Conservation (phyloP, 2,888 invertebrate genomes). For the Epinotia nisella region DNA sequence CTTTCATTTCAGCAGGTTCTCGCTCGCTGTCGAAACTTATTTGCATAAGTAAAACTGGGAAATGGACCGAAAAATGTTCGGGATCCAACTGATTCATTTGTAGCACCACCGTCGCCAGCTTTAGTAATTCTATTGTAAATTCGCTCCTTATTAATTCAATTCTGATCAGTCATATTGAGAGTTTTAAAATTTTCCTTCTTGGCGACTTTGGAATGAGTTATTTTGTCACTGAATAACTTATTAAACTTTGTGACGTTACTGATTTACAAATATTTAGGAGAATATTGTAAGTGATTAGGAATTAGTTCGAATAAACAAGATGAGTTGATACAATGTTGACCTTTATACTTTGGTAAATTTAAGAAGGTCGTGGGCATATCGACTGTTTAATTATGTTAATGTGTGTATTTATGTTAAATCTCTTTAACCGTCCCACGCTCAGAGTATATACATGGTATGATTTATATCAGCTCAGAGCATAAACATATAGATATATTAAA, state of each 20-base stretch:
- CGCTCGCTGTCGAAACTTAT: conserved; percentile 75
- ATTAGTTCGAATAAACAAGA: too few relatives aligned
- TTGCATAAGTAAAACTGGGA: conserved; percentile 78
- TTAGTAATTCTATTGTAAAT: conserved; percentile 52
- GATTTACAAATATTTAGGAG: not conserved
- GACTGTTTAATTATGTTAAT: too few relatives aligned
- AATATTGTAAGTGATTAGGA: not conserved
- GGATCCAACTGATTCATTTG: conserved; percentile 53
- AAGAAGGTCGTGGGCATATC: too few relatives aligned
- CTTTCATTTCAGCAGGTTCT: conserved; percentile 71
- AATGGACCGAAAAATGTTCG: conserved; percentile 74
- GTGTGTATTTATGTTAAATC: too few relatives aligned
- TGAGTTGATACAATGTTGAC: too few relatives aligned
- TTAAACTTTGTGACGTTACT: not conserved
- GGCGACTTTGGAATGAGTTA: conserved; percentile 29
- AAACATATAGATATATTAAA: too few relatives aligned
- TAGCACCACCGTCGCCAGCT: conserved; percentile 46
- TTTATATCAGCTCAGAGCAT: too few relatives aligned
- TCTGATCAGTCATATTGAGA: conserved; percentile 45
- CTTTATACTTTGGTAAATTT: too few relatives aligned
- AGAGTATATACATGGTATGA: too few relatives aligned
- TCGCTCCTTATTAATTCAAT: conserved; percentile 51
- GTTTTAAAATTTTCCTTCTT: conserved; percentile 36
- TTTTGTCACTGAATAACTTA: conserved; percentile 18
- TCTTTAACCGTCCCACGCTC: too few relatives aligned